phyloP scores from a whole-genome alignment of 2,888 invertebrate species.

The Drosophila diplacantha region DNA sequence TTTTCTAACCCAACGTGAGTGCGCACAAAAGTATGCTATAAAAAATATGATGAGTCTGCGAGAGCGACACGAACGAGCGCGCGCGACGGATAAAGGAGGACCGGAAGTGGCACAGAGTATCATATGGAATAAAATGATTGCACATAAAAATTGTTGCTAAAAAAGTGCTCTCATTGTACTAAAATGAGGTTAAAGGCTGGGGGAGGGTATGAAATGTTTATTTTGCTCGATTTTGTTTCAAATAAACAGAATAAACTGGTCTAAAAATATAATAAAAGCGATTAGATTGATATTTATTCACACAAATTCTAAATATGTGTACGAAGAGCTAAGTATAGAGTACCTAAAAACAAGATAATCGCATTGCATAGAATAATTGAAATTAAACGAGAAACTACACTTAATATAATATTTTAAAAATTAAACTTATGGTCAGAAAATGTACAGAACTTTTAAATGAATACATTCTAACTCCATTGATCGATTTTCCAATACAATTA shows the following conservation, averaged over 20 bases:
- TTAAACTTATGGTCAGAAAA: neutral
- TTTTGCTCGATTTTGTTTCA: neutral
- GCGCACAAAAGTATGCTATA: conserved; percentile 67
- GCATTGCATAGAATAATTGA: no score
- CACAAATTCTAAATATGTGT: neutral
- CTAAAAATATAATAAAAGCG: neutral
- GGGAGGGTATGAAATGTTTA: neutral
- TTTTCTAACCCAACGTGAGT: conserved; percentile 60
- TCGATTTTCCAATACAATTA: conserved; percentile 1
- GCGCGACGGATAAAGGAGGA: neutral
- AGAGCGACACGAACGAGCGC: conserved; percentile 26
- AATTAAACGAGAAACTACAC: neutral
- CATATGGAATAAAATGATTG: conserved; percentile 13
- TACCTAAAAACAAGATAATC: no score
- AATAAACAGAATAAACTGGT: neutral
- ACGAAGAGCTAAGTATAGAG: fast-evolving
- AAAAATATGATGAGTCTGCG: conserved; percentile 63
- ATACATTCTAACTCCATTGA: neutral
- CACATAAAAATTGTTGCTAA: conserved; percentile 35
- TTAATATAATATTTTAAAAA: neutral
- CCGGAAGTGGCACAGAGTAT: conserved; percentile 2
- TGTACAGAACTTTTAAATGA: neutral
- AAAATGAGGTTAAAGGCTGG: conserved; percentile 8
- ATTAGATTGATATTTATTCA: neutral
- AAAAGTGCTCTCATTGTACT: conserved; percentile 28